Conservation (phyloP, 2,797 vertebrate species). For the Acrocephalus scirpaceus region DNA sequence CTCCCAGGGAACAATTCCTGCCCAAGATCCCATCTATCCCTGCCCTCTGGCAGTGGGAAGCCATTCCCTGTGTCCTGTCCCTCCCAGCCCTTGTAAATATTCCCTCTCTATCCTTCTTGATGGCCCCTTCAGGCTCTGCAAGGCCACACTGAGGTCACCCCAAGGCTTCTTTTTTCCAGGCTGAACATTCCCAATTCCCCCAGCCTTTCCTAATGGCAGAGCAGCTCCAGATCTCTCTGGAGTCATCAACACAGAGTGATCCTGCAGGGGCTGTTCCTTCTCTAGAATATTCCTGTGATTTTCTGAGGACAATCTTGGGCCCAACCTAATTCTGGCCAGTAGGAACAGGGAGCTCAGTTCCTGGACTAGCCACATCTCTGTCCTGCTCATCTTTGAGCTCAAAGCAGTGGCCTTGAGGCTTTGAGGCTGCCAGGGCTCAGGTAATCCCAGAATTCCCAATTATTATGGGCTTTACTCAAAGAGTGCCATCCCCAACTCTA, state of each 20-base stretch:
- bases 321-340: background rate
- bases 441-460: background rate
- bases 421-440: background rate
- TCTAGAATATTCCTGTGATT: background rate
- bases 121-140: fast-evolving
- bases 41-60: background rate
- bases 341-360: fast-evolving
- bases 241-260: too few species aligned
- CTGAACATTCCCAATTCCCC: background rate
- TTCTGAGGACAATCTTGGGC: background rate
- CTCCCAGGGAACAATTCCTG: background rate
- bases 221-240: background rate
- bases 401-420: background rate
- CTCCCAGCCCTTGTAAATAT: fast-evolving
- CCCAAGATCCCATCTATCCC: background rate
- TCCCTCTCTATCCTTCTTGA: background rate
- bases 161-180: background rate
- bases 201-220: background rate
- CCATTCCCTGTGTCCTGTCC: background rate
- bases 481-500: background rate
- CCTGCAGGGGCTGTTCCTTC: background rate
- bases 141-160: fast-evolving
- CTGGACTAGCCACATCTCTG: background rate
- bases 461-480: background rate
- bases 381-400: background rate